Base-by-base conservation (phyloP, 2,888 invertebrate genomes). In the Rutpela maculata region DNA sequence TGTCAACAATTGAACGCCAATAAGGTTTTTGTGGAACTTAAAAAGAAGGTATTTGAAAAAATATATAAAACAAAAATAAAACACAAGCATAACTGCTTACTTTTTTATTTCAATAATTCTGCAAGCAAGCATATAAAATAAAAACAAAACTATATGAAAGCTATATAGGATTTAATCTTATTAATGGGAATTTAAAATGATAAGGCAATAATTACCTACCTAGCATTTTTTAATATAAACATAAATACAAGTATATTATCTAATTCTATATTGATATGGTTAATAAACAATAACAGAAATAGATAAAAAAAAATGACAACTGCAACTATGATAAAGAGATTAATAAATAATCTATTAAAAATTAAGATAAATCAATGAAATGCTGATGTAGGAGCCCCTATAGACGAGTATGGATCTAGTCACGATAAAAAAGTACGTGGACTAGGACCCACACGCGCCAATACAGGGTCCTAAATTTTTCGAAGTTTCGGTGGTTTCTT, bases 391-490 rank as follows among this genome's bases (percentile, higher is more conserved):
- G 88, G 80, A 83, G 79, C 88, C 92, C 92, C 93, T 93, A 93
- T 94, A 94, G 95, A 95, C 95, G 95, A 95, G 95, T 95, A 95
- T 95, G 95, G 95, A 95, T 95, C 95, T 95, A 95, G 95, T 95
- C 95, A 95, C 94, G 94, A 91, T 86, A 81, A 76, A 77, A 84
- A 84, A 83, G 84, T 88, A 93, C 94, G 93, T 93, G 93, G 91
- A 94, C 94, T 92, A 95, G 95, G 31, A 95, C 93, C 93, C 94
- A 93, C 93, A 95, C 93, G 94, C 95, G 93, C 93, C 95, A 82
- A 87, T 92, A 94, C 92, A 94, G 93, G 92, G 91, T 75, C 78
- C 80, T 80, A 68, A n/a, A 63, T 62, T 55, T 60, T 63, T 63
- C 3, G 5, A 31, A 50, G 3, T 31, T 6, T n/a, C 0, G 7